These are phyloP conservation scores for Drosophila pallidifrons DNA, from an alignment of 1,140 invertebrate genomes.

Conservation along the genomic window DNA sequence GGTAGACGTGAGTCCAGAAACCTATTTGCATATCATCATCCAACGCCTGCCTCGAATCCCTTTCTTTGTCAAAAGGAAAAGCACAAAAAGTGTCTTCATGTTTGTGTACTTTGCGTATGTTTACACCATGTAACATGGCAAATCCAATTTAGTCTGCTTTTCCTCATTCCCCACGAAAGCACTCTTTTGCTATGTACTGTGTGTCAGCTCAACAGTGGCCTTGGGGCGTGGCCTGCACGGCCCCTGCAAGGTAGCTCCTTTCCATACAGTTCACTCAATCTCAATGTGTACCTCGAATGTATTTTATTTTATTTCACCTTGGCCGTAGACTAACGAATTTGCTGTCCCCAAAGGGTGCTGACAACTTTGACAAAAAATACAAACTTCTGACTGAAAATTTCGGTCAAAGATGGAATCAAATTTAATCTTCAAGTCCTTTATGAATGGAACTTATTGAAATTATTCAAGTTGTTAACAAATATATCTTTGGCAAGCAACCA, in stretches of 20 bases:
- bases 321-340: constrained; percentile 15
- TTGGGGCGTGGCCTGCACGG: constrained; percentile 26
- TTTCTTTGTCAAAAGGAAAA: not conserved
- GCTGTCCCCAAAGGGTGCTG: not conserved
- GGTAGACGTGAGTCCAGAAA: not conserved
- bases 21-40: constrained; percentile 39
- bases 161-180: not conserved
- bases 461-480: no score
- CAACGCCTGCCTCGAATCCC: not conserved
- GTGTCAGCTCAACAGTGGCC: constrained; percentile 1
- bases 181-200: not conserved
- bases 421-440: not conserved
- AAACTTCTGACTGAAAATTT: no score
- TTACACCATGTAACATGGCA: constrained; percentile 62
- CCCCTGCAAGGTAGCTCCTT: constrained; percentile 16
- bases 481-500: no score
- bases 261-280: constrained; percentile 13
- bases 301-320: constrained; percentile 21
- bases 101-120: constrained; percentile 62
- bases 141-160: constrained; percentile 69
- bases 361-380: not conserved
- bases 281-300: constrained; percentile 14
- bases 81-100: constrained; percentile 15
- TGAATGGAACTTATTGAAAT: no score
- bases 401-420: not conserved